Conservation (phyloP, 2,113 vertebrate species). For the Dromas ardeola region DNA sequence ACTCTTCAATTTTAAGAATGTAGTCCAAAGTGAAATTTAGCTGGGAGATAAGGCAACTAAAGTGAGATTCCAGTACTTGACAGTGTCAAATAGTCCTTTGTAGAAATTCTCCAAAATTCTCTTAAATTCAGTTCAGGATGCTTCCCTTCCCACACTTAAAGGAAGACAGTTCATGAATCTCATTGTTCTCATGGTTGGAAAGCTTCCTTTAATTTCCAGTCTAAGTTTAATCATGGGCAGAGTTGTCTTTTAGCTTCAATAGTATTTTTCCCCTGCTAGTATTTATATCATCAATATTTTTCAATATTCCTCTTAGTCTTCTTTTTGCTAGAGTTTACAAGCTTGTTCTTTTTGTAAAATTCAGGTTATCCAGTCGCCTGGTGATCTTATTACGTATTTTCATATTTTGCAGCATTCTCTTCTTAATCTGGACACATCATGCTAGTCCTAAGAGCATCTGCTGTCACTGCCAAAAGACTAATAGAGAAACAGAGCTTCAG, state of each 20-base stretch:
- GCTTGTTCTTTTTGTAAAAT: neutral
- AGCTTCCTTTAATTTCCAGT: neutral
- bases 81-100: neutral
- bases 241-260: neutral
- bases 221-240: neutral
- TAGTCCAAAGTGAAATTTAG: conserved; percentile 15
- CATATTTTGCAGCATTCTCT: neutral
- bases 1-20: neutral
- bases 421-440: neutral
- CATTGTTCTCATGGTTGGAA: neutral
- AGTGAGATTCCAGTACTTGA: neutral
- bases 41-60: neutral
- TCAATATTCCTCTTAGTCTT: neutral
- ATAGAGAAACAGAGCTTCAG: neutral
- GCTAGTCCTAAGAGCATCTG: neutral
- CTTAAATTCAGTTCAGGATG: neutral
- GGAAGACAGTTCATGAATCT: neutral
- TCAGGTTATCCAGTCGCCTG: neutral
- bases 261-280: neutral
- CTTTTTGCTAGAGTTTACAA: neutral
- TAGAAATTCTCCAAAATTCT: neutral
- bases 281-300: neutral
- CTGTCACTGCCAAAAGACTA: neutral
- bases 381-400: neutral
- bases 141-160: neutral